These are phyloP conservation scores for Dinoponera quadriceps DNA, from an alignment of 1,140 invertebrate genomes.

Conservation along the genomic window DNA sequence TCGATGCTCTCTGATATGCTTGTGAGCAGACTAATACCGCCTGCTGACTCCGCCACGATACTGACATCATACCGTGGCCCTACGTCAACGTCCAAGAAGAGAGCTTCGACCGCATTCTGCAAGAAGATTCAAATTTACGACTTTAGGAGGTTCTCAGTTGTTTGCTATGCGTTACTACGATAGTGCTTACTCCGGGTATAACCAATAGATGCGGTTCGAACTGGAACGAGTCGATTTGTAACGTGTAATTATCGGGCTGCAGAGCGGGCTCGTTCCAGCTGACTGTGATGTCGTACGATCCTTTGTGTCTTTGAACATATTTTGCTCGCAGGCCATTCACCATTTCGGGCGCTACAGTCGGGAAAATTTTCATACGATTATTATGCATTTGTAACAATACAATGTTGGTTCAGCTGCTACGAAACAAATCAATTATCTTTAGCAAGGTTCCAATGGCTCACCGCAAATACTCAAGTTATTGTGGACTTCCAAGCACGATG, in stretches of 20 bases:
- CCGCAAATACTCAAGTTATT: conserved; percentile 78
- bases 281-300: conserved; percentile 76
- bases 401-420: neutral
- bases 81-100: conserved; percentile 70
- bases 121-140: conserved; percentile 46
- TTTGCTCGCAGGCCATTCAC: conserved; percentile 67
- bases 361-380: neutral
- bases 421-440: neutral
- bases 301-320: conserved; percentile 10
- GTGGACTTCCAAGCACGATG: conserved; percentile 79
- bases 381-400: neutral
- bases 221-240: conserved; percentile 67
- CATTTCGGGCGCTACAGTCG: conserved; percentile 75
- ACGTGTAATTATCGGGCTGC: conserved; percentile 81
- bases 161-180: neutral
- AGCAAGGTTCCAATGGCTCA: conserved; percentile 67
- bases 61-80: conserved; percentile 72
- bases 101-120: conserved; percentile 74
- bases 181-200: conserved; percentile 77
- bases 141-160: neutral
- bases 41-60: conserved; percentile 77
- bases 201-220: conserved; percentile 9
- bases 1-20: conserved; percentile 4
- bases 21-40: conserved; percentile 71
- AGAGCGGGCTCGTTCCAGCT: conserved; percentile 79